Evolutionary conservation across 37 sponge, comb jelly and placozoan species (phyloP), one percentile per base, ranked within the genome.

Genomic region (Mnemiopsis leidyi): DNA sequence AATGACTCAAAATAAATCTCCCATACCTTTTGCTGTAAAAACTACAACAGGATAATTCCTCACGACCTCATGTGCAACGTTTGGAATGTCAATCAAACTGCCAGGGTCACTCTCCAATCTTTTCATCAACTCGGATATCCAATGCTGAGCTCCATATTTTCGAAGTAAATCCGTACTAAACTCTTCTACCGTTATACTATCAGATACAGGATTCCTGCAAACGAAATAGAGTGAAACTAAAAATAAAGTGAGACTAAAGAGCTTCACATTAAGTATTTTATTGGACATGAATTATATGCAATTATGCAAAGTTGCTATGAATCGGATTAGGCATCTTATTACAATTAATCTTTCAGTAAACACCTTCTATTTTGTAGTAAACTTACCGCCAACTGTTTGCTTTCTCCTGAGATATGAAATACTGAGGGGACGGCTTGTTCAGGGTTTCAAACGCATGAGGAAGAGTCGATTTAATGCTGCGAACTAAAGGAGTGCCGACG

Each of bases 81-180:
- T 71, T 5, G 75, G 75, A 29, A 71, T 71, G 3, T 71, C 75
- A 71, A 71, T 71, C 7, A 71, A 25, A 71, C 75, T 71, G 25
- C 75, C 75, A 71, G 75, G 75, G 75, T 71, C 75, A 13, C 20
- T 71, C 30, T 71, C 75, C 75, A 71, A 28, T 71, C n/a, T 71
- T 18, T 18, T 71, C 75, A 71, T 71, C 25, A 71, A 25, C 75
- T 71, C 75, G 5, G 75, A 29, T 71, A 71, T 18, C 75, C 75
- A 71, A 5, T 28, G 20, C 20, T 71, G 25, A 29, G 30, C 75
- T 29, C 75, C 75, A 71, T 71, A 71, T 71, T 71, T 71, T 71
- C 75, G 75, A 23, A 71, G n/a, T 5, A 71, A 28, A 71, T 71
- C 75, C 5, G 75, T 71, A 25, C 75, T 71, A 18, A 71, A 71